Evolutionary conservation across 2,113 vertebrate species (phyloP).

Genomic region (Rhagologus leucostigma): DNA sequence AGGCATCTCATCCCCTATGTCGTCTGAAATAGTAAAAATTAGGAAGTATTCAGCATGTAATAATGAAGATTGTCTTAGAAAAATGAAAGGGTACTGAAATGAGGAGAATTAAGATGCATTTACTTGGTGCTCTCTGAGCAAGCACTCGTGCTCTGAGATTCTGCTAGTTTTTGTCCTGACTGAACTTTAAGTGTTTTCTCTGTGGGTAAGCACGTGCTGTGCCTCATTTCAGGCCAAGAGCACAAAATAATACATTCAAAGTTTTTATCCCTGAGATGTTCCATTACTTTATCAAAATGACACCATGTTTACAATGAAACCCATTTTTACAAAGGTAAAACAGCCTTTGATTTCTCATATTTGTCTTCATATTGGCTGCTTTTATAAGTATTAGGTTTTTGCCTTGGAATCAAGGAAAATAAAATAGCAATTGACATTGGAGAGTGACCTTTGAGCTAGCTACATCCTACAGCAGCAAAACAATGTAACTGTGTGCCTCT

Average conservation of each 20-base stretch:
- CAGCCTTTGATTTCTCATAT: neutral
- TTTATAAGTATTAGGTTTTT: neutral
- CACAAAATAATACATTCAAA: neutral
- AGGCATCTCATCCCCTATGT: neutral
- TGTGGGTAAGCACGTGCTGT: neutral
- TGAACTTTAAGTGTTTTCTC: neutral
- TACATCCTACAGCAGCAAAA: neutral
- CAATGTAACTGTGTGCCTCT: neutral
- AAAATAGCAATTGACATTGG: neutral
- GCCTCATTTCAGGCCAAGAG: neutral
- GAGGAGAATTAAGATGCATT: neutral
- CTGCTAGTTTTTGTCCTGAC: neutral
- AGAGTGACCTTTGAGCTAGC: neutral
- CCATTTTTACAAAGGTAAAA: neutral
- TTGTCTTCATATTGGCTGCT: neutral
- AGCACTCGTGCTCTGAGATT: neutral
- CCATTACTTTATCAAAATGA: constrained; percentile 15
- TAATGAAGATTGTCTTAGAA: neutral
- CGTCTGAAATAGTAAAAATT: neutral
- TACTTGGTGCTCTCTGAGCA: neutral
- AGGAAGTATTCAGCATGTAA: neutral
- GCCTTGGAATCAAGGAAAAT: neutral
- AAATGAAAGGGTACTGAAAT: neutral
- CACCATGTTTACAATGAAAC: neutral
- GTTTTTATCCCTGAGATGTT: neutral